Evolutionary conservation across 2,113 vertebrate genomes (phyloP).

Genomic region (Serinus canaria): DNA sequence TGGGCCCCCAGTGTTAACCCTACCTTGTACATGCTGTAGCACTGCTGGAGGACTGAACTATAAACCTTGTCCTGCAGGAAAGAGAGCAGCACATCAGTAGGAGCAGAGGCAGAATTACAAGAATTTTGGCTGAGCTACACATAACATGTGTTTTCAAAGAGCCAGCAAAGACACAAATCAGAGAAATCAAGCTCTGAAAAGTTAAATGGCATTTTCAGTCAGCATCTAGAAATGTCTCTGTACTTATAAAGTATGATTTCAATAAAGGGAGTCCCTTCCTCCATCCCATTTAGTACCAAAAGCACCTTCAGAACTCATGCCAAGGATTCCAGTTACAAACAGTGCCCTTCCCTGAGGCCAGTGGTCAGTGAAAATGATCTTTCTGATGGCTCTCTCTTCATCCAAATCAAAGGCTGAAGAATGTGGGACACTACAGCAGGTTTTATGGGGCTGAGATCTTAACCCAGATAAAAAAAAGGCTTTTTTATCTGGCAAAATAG

Average conservation of each 20-base stretch:
- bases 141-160: neutral
- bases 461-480: neutral
- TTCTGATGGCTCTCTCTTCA: neutral
- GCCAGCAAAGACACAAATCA: neutral
- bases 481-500: neutral
- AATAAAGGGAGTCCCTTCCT: neutral
- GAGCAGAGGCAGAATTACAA: neutral
- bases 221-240: neutral
- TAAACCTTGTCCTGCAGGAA: constrained; percentile 94
- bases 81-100: neutral
- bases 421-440: neutral
- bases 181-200: neutral
- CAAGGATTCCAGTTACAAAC: neutral
- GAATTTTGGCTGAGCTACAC: neutral
- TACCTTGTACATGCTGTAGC: constrained; percentile 99
- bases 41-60: constrained; percentile 90
- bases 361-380: neutral
- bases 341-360: neutral
- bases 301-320: neutral
- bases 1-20: neutral
- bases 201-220: neutral
- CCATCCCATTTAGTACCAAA: neutral
- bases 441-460: neutral
- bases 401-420: neutral
- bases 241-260: neutral